phyloP scores from a whole-genome alignment of 1,140 invertebrate species.

The Lepidurus packardi region DNA sequence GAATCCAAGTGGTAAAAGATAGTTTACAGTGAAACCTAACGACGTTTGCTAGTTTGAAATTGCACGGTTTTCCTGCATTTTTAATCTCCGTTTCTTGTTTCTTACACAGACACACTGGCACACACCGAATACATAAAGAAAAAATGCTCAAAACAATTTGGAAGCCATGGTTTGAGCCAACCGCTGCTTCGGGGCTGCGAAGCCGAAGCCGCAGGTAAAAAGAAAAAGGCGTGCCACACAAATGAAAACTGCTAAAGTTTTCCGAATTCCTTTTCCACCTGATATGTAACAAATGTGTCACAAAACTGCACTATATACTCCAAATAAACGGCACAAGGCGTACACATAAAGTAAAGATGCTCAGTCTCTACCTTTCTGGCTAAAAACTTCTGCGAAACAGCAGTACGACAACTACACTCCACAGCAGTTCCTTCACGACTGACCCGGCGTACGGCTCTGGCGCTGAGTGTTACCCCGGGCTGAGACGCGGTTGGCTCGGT shows the following conservation, averaged over 20 bases:
- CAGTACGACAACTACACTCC: background rate
- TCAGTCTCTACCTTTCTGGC: background rate
- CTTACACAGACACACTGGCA: background rate
- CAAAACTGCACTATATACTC: background rate
- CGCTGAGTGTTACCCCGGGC: background rate
- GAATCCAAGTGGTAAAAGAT: no score
- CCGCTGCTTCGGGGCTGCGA: background rate
- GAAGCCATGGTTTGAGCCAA: conserved; percentile 15
- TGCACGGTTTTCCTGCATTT: no score
- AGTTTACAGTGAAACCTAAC: no score
- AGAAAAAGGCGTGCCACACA: conserved; percentile 9
- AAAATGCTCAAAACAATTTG: background rate
- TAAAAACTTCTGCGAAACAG: background rate
- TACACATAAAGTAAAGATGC: background rate
- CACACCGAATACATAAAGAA: background rate
- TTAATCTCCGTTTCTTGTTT: no score
- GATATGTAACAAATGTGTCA: background rate
- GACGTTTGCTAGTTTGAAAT: no score
- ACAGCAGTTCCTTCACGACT: background rate
- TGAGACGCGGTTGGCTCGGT: background rate
- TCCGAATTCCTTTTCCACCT: background rate
- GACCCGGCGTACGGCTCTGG: background rate
- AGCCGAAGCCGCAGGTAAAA: background rate
- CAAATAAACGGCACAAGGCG: background rate
- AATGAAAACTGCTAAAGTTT: background rate